Evolutionary conservation across 2,113 vertebrate species (phyloP), one percentile per base, ranked within the genome.

Genomic region (Neolamprologus sp.): DNA sequence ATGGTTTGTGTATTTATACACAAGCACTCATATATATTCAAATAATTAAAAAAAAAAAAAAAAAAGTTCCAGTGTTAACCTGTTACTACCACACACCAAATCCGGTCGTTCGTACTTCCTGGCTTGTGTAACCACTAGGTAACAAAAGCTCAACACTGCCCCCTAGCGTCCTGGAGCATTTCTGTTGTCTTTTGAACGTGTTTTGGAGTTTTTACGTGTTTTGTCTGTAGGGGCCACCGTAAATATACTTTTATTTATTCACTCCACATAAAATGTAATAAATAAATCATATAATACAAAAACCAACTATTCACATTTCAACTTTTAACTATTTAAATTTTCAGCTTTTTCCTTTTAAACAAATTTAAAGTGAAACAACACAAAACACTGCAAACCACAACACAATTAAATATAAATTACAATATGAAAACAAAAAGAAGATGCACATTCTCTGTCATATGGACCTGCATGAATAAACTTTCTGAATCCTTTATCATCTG

Each of bases 201-300:
- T 11, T 37, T 37, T 4, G 35, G 0, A 3, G 40, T 40, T 40
- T 40, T 0, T 40, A 16, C 0, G 14, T 49, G 16, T 0, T 49
- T 3, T 47, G 45, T 49, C 2, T 49, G 0, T 49, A 49, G 7
- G 16, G 1, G 0, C 3, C 47, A 0, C 47, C 0, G 0, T 19
- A 19, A 2, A 51, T 19, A 19, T 19, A 51, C 47, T 49, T 51
- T 51, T 51, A 51, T 51, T 51, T 19, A 51, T 51, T 19, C 47
- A 9, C 8, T 19, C 49, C 17, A 19, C 17, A 51, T 51, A 5
- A 51, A 51, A 51, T 9, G 17, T 51, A 9, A 51, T 51, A 51
- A 3, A 51, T n/a, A 51, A 51, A 51, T 51, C 8, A n/a, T n/a
- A 9, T 3, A 51, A 51, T 9, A n/a, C 17, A 51, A 51, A 51